Evolutionary conservation across 2,113 vertebrate species (phyloP).

Genomic region (Chiloscyllium plagiosum): DNA sequence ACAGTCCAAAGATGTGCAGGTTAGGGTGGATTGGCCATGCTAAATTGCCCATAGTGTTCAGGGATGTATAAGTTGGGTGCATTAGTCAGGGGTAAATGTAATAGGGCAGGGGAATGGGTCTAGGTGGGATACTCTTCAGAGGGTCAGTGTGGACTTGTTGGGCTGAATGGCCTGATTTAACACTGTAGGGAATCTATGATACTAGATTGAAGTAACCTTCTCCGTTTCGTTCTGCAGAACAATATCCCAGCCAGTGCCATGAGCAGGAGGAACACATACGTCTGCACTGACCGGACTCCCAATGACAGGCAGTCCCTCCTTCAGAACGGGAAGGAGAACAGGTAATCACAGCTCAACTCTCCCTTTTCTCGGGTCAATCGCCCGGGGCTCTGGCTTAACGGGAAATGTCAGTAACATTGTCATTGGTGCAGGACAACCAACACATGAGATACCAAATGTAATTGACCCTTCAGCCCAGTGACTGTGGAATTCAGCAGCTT

Average conservation of each 20-base stretch:
- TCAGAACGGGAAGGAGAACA: conserved; percentile 84
- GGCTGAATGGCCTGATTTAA: too few relatives aligned
- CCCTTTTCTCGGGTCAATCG: fast-evolving
- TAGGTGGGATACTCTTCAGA: too few relatives aligned
- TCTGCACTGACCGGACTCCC: conserved; percentile 73
- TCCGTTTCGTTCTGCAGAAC: conserved; percentile 55
- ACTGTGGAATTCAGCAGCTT: not conserved
- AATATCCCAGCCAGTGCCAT: conserved; percentile 76
- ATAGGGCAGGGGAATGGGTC: too few relatives aligned
- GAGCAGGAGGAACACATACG: conserved; percentile 84
- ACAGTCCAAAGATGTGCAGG: too few relatives aligned
- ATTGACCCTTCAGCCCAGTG: not conserved
- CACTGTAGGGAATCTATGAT: too few relatives aligned
- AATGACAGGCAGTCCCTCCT: conserved; percentile 67
- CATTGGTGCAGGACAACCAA: not conserved
- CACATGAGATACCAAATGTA: too few relatives aligned
- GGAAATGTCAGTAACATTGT: not conserved
- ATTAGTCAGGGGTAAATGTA: too few relatives aligned
- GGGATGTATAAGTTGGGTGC: too few relatives aligned
- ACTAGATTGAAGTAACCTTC: not conserved
- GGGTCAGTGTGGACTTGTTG: too few relatives aligned
- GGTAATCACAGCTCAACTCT: conserved; percentile 49
- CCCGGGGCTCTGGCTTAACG: not conserved
- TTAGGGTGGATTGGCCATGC: too few relatives aligned
- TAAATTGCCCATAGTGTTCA: too few relatives aligned